phyloP scores from a whole-genome alignment of 1,140 invertebrate genomes.

The Spodoptera litura region DNA sequence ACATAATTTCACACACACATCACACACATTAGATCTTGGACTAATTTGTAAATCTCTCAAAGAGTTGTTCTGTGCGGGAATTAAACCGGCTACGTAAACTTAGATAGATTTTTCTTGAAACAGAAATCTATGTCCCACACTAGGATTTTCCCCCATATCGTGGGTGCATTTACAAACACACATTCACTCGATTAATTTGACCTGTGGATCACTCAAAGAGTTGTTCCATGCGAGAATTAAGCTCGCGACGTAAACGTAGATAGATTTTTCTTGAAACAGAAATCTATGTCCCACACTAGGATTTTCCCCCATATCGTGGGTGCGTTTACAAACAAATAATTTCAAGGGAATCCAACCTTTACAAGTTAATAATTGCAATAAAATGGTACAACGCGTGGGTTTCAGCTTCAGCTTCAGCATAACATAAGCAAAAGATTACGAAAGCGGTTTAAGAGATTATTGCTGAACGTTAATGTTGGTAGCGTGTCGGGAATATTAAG shows the following conservation, averaged over 20 bases:
- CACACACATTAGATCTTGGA: too few species aligned
- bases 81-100: too few species aligned
- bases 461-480: neutral
- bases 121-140: too few species aligned
- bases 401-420: neutral
- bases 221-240: too few species aligned
- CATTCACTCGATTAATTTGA: too few species aligned
- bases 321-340: neutral
- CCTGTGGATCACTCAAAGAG: too few species aligned
- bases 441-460: constrained; percentile 36
- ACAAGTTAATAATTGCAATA: neutral
- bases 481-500: neutral
- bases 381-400: neutral
- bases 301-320: neutral
- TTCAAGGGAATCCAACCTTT: neutral
- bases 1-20: too few species aligned
- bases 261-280: too few species aligned
- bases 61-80: too few species aligned
- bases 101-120: too few species aligned
- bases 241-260: too few species aligned
- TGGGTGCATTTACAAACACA: neutral
- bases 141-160: neutral
- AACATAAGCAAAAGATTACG: constrained; percentile 48
- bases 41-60: too few species aligned
- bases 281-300: neutral